Evolutionary conservation across 2,888 invertebrate species (phyloP).

Genomic region (Cinara cedri): DNA sequence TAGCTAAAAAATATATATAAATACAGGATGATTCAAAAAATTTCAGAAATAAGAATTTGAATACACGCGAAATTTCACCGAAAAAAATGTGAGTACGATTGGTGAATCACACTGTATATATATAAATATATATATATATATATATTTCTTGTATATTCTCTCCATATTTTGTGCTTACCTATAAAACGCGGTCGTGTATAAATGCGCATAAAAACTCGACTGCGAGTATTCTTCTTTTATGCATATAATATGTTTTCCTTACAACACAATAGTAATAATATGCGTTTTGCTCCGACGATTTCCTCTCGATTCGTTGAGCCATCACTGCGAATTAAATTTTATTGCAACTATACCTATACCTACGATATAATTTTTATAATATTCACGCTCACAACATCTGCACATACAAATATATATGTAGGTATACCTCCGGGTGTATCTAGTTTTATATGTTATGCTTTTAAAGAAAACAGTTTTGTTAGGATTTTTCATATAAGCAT

Average conservation of each 20-base stretch:
- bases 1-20: too few relatives aligned
- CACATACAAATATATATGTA: too few relatives aligned
- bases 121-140: background rate
- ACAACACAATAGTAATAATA: background rate
- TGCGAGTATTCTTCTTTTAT: background rate
- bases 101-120: background rate
- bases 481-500: background rate
- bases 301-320: background rate
- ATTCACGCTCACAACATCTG: too few relatives aligned
- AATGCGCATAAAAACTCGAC: background rate
- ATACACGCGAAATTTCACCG: too few relatives aligned
- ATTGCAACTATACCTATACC: too few relatives aligned
- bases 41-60: too few relatives aligned
- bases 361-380: constrained; percentile 4
- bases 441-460: background rate
- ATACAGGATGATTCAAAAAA: too few relatives aligned
- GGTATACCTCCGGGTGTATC: too few relatives aligned
- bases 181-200: background rate
- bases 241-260: background rate
- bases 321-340: background rate
- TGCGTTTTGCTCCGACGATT: constrained; percentile 13
- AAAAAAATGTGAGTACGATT: too few relatives aligned
- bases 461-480: constrained; percentile 25
- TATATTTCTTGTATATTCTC: background rate
- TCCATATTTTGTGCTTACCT: background rate